A percentile compares a stretch with the other conserved stretches of the same genome.
Conservation (phyloP, 2,113 vertebrate genomes). For the Pseudonaja textilis region DNA sequence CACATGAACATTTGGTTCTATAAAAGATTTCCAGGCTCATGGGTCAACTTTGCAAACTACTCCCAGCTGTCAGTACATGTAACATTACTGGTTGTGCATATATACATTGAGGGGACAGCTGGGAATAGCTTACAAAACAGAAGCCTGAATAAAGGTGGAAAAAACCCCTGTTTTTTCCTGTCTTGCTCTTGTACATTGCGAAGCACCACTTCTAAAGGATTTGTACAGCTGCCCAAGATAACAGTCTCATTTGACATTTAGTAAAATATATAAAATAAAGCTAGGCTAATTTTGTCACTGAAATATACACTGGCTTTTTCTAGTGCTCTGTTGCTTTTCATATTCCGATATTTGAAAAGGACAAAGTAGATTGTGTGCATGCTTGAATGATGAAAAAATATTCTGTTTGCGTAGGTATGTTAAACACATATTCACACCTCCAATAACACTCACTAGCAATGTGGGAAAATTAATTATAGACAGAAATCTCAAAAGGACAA, state of each 20-base stretch:
- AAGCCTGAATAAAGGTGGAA: neutral
- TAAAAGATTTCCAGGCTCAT: neutral
- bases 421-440: neutral
- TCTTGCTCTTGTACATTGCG: neutral
- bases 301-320: neutral
- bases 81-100: neutral
- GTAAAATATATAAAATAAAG: neutral
- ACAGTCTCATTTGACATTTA: neutral
- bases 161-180: neutral
- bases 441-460: neutral
- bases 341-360: neutral
- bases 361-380: neutral
- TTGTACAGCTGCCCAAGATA: neutral
- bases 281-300: neutral
- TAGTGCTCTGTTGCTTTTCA: neutral
- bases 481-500: neutral
- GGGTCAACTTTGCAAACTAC: neutral
- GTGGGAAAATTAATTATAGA: neutral
- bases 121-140: neutral
- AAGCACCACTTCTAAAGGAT: neutral
- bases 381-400: neutral
- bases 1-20: neutral
- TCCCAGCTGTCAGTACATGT: neutral
- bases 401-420: neutral
- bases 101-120: neutral